Evolutionary conservation across 2,113 vertebrate species (phyloP).

Genomic region (Addax nasomaculatus): DNA sequence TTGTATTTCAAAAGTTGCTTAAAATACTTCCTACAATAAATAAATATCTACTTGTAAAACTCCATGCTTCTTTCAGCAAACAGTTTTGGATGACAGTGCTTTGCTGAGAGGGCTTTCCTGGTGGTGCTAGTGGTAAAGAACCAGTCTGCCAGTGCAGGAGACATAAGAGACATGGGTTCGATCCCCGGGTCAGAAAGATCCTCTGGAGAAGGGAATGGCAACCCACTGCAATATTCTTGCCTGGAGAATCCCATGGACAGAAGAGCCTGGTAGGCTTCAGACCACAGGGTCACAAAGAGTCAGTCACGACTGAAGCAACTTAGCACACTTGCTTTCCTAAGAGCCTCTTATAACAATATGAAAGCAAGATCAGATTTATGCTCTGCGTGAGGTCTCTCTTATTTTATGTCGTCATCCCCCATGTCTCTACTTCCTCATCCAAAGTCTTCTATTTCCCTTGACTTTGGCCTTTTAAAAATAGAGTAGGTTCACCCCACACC

Average conservation of each 20-base stretch:
- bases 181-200: neutral
- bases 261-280: neutral
- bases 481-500: neutral
- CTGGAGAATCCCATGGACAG: neutral
- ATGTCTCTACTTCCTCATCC: neutral
- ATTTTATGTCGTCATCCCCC: too few relatives aligned
- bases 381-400: neutral
- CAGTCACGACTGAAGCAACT: neutral
- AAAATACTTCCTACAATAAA: neutral
- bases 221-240: neutral
- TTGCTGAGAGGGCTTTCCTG: neutral
- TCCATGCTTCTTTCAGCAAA: neutral
- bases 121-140: too few relatives aligned
- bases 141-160: neutral
- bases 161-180: neutral
- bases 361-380: neutral
- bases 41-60: neutral
- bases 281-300: neutral
- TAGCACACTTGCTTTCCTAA: neutral
- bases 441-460: neutral
- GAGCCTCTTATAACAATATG: rapidly evolving
- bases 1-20: neutral
- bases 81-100: rapidly evolving
- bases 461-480: neutral
- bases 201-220: neutral